Evolutionary conservation across 2,888 invertebrate genomes (phyloP).

Genomic region (Tupiocoris notatus): DNA sequence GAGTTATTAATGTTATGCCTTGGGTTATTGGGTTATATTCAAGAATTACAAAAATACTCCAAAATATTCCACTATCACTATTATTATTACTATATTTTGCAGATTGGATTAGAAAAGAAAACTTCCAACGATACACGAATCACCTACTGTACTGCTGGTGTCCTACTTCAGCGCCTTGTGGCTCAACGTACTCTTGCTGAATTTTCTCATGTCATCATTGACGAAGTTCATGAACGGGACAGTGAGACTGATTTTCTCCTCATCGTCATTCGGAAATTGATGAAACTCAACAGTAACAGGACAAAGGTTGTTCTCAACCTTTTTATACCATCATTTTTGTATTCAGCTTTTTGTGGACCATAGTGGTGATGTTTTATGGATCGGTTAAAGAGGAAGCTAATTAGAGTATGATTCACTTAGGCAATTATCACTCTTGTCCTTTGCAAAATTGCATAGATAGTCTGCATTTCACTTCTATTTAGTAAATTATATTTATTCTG

Average conservation of each 20-base stretch:
- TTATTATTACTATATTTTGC: conserved; percentile 47
- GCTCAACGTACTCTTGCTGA: conserved; percentile 62
- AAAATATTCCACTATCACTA: background rate
- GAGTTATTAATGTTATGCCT: too few species aligned
- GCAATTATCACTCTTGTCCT: background rate
- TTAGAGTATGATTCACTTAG: too few species aligned
- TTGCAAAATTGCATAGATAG: background rate
- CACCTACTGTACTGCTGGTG: conserved; percentile 85
- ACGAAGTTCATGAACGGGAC: conserved; percentile 92
- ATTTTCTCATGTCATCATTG: conserved; percentile 86
- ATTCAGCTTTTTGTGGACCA: too few species aligned
- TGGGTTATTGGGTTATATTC: too few species aligned
- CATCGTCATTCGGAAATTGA: conserved; percentile 74
- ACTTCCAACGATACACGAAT: conserved; percentile 69
- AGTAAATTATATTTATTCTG: background rate
- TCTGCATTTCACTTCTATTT: background rate
- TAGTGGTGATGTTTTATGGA: too few species aligned
- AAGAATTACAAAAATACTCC: too few species aligned
- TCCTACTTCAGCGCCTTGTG: conserved; percentile 77
- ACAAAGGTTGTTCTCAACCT: conserved; percentile 41
- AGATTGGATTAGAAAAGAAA: conserved; percentile 70
- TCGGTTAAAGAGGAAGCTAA: too few species aligned
- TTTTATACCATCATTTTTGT: too few species aligned
- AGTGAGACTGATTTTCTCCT: conserved; percentile 89
- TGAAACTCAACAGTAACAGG: conserved; percentile 24